Evolutionary conservation across 2,888 invertebrate species (phyloP), one percentile per base, ranked within the genome.

Genomic region (Phyllotreta striolata): DNA sequence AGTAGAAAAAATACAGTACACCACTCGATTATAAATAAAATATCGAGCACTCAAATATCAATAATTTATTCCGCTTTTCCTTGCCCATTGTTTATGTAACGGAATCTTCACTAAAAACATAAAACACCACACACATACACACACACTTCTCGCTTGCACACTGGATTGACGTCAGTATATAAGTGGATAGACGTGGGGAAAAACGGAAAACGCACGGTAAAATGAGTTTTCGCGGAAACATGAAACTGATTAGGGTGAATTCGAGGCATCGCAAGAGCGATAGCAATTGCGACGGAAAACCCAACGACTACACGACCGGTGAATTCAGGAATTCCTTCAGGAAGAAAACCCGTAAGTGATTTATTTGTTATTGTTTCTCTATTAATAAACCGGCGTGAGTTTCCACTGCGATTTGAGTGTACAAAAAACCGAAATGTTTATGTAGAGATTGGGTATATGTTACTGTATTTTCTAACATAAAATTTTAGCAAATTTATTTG

Each of bases 171-270:
- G 52, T 54, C 52, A 39, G 10, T 10, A n/a, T n/a, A n/a, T n/a
- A 9, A 34, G 24, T 24, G 38, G 38, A 12, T 10, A 41, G 24
- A 41, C 43, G 35, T 24, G 9, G 8, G 44, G 10, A n/a, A 12
- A 7, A 13, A 5, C 13, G n/a, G 37, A 34, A 44, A 13, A 43
- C 34, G 41, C 6, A 24, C 9, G 40, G 10, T 13, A 13, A 37
- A 43, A 49, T 12, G 35, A 49, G 35, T 35, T 6, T 58, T 38
- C 58, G 51, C 10, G 59, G 59, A 38, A 59, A 59, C 37, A 75
- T 75, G 75, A 74, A 73, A 70, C 63, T 75, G 63, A 73, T 75
- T 63, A 71, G 75, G 49, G 72, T 74, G 43, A 75, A 74, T 63
- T 74, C 74, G 12, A 66, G 72, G 44, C 72, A 71, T 58, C 68